Evolutionary conservation across 2,113 vertebrate species (phyloP).

Genomic region (Spheniscus mendiculus): DNA sequence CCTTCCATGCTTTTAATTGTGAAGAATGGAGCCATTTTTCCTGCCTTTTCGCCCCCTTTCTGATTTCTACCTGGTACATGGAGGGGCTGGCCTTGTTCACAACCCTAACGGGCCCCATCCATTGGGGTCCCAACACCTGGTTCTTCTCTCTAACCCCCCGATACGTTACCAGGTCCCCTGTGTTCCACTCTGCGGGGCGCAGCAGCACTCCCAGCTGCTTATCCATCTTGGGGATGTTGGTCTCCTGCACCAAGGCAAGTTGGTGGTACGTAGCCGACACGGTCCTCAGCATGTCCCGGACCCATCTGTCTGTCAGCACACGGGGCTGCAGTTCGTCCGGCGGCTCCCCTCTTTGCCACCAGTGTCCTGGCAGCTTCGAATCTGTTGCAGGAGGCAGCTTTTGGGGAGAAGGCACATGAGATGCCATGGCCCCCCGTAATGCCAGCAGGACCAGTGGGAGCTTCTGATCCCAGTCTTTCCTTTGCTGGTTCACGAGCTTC

Average conservation of each 20-base stretch:
- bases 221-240: conserved; percentile 41
- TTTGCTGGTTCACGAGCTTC: conserved; percentile 26
- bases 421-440: neutral
- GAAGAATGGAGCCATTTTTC: conserved; percentile 64
- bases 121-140: conserved; percentile 29
- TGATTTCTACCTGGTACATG: conserved; percentile 59
- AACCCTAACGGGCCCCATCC: conserved; percentile 49
- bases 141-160: conserved; percentile 50
- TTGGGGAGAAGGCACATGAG: neutral
- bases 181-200: conserved; percentile 36
- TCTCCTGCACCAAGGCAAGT: neutral
- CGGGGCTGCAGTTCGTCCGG: conserved; percentile 42
- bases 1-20: conserved; percentile 66
- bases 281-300: conserved; percentile 16
- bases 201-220: conserved; percentile 36
- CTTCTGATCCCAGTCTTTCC: conserved; percentile 55
- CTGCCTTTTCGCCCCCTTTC: conserved; percentile 35
- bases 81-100: conserved; percentile 64
- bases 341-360: conserved; percentile 46
- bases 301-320: conserved; percentile 42
- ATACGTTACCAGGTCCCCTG: conserved; percentile 35
- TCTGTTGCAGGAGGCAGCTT: conserved; percentile 10
- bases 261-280: conserved; percentile 13
- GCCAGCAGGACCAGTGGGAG: conserved; percentile 50
- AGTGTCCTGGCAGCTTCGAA: neutral